Evolutionary conservation across 1,140 invertebrate genomes (phyloP).

Genomic region (Diorhabda sublineata): DNA sequence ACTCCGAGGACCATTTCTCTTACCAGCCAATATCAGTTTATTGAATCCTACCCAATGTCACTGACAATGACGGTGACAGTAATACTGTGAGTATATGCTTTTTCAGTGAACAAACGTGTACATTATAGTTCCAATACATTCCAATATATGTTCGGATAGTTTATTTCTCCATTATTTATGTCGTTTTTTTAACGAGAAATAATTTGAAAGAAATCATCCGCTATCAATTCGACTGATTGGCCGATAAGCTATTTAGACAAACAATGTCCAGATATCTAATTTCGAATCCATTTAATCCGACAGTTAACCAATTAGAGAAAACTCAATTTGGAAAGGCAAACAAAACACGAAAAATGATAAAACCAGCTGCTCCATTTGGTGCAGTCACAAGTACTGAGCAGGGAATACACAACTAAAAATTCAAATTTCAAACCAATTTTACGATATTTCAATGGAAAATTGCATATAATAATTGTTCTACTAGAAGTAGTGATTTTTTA

Average conservation of each 20-base stretch:
- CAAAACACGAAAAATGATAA: neutral
- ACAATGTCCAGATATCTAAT: neutral
- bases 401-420: neutral
- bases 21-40: no score
- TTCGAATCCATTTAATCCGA: neutral
- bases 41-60: neutral
- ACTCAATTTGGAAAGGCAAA: neutral
- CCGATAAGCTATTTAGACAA: no score
- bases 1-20: no score
- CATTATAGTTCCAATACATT: neutral
- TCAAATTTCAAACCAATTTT: neutral
- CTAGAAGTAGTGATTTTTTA: no score
- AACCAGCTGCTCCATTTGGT: neutral
- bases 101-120: neutral
- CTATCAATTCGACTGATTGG: no score
- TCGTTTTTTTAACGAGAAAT: no score
- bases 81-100: neutral
- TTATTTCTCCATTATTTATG: no score
- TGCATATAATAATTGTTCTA: no score
- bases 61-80: neutral
- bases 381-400: neutral
- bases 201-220: no score
- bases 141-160: no score
- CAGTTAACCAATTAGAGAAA: neutral
- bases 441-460: no score